Evolutionary conservation across 2,797 vertebrate species (phyloP).

Genomic region (Etheostoma perlongum): DNA sequence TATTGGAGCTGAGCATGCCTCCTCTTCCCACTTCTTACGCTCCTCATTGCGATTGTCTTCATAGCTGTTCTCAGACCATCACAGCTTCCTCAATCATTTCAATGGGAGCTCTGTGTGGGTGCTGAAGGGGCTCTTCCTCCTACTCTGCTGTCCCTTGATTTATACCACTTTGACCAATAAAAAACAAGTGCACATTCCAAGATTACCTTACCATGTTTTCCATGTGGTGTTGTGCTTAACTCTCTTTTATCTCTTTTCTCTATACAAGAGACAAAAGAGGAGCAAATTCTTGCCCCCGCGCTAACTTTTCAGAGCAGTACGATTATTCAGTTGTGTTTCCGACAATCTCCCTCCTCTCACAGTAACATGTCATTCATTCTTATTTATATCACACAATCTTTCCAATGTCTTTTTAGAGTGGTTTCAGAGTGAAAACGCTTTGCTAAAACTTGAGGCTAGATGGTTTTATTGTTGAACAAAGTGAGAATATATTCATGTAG

Average conservation of each 20-base stretch:
- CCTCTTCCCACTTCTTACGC: background rate
- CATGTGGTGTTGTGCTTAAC: too few relatives aligned
- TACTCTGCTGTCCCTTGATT: background rate
- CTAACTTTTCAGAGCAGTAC: too few relatives aligned
- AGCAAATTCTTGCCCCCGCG: too few relatives aligned
- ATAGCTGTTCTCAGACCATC: background rate
- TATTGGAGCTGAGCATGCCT: background rate
- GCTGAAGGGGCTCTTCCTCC: too few relatives aligned
- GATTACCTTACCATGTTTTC: background rate
- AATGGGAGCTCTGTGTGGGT: background rate
- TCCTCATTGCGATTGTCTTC: constrained; percentile 5
- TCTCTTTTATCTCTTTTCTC: too few relatives aligned
- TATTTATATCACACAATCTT: background rate
- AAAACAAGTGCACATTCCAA: background rate
- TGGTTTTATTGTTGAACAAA: background rate
- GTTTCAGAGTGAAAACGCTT: background rate
- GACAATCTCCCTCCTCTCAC: background rate
- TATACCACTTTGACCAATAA: background rate
- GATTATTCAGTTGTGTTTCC: background rate
- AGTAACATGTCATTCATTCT: background rate
- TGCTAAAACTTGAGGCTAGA: background rate
- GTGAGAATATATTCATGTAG: background rate
- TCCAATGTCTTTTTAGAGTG: background rate
- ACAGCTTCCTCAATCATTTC: background rate
- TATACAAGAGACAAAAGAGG: too few relatives aligned